Evolutionary conservation across 30 jellyfish, hydroid and myxozoan species (phyloP).

Genomic region (Clytia hemisphaerica): DNA sequence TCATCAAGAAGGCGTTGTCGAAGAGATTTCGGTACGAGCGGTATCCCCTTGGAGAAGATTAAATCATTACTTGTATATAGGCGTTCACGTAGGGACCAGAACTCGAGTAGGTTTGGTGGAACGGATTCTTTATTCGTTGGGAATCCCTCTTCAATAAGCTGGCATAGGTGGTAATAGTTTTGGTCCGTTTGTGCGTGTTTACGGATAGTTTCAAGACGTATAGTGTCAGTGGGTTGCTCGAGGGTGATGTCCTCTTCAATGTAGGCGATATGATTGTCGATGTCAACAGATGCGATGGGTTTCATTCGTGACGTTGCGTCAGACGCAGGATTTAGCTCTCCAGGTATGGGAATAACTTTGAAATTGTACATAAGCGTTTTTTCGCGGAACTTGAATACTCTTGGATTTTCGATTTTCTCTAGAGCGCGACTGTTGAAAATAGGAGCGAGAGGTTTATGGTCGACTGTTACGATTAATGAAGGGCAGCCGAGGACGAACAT

Average conservation of each 20-base stretch:
- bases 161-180: not conserved
- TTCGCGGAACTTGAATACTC: not conserved
- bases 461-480: not conserved
- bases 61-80: not conserved
- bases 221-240: not conserved
- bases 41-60: not conserved
- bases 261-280: not conserved
- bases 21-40: constrained; percentile 14
- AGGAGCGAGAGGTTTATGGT: constrained; percentile 1
- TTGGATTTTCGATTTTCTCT: constrained; percentile 12
- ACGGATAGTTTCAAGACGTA: constrained; percentile 2
- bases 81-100: constrained; percentile 25
- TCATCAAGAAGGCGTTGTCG: not conserved
- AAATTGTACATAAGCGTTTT: not conserved
- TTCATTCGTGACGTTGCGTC: too few species aligned
- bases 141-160: constrained; percentile 18
- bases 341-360: not conserved
- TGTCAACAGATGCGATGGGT: not conserved
- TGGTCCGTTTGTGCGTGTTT: constrained; percentile 6
- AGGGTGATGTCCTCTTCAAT: not conserved
- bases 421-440: constrained; percentile 7
- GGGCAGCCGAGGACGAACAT: constrained; percentile 28
- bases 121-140: constrained; percentile 1
- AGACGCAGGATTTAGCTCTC: too few species aligned
- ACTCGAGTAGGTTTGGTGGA: not conserved